A percentile compares a stretch with the other conserved stretches of the same genome.
Evolutionary conservation across 2,113 vertebrate species (phyloP).

Genomic region (Oryzias celebensis): DNA sequence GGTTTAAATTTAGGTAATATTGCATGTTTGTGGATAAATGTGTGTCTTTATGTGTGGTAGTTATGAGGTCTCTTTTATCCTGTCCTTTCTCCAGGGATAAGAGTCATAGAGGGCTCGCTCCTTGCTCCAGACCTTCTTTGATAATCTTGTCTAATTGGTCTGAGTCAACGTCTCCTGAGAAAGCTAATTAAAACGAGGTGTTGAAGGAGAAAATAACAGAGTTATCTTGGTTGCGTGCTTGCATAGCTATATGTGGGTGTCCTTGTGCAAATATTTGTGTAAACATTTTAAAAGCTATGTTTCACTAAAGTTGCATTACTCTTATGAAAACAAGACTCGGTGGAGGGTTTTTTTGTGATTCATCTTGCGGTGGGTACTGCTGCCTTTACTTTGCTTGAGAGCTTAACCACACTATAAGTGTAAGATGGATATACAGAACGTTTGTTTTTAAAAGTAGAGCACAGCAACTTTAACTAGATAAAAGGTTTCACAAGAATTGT

Average conservation of each 20-base stretch:
- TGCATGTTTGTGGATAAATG: constrained; percentile 23
- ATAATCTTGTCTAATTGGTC: constrained; percentile 76
- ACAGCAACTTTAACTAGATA: too few species aligned
- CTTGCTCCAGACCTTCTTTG: constrained; percentile 70
- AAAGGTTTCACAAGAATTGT: too few species aligned
- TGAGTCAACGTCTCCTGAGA: constrained; percentile 67
- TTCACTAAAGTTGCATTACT: constrained; percentile 29
- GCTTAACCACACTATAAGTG: too few species aligned
- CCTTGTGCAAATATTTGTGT: constrained; percentile 16
- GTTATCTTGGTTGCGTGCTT: constrained; percentile 48
- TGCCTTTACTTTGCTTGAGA: too few species aligned
- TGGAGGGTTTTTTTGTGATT: constrained; percentile 8
- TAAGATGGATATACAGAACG: too few species aligned
- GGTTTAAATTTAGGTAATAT: constrained; percentile 26
- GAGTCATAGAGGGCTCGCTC: constrained; percentile 68
- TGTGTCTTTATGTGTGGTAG: constrained; percentile 12
- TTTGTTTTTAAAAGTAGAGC: too few species aligned
- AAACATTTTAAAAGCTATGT: constrained; percentile 2
- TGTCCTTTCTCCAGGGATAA: constrained; percentile 46
- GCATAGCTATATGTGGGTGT: constrained; percentile 6
- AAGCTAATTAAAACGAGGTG: constrained; percentile 78
- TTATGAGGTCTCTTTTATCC: constrained; percentile 69
- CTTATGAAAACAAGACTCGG: constrained; percentile 52
- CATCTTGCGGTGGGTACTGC: background rate
- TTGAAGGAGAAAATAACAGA: constrained; percentile 66